Conservation (phyloP, 2,113 vertebrate genomes). For the Poecilia latipinna region DNA sequence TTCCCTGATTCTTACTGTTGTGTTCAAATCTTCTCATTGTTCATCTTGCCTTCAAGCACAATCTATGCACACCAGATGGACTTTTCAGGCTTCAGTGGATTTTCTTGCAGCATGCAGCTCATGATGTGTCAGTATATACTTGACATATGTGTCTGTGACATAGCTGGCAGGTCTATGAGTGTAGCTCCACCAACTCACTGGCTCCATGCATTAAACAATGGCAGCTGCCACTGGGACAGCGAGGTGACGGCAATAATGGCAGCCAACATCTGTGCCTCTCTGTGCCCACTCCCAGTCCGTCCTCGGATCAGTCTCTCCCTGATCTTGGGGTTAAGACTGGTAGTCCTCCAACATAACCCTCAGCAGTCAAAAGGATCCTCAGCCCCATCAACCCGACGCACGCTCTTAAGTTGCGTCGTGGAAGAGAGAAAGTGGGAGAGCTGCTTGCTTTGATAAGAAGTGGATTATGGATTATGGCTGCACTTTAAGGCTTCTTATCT, state of each 20-base stretch:
- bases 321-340: constrained; percentile 26
- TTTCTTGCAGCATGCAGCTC: constrained; percentile 40
- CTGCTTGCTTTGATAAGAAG: constrained; percentile 80
- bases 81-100: constrained; percentile 48
- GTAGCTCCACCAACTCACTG: neutral
- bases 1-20: neutral
- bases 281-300: constrained; percentile 36
- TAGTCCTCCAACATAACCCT: constrained; percentile 2
- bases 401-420: constrained; percentile 31
- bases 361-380: constrained; percentile 71
- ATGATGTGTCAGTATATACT: constrained; percentile 44
- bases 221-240: constrained; percentile 67
- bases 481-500: constrained; percentile 79
- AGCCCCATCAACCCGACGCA: constrained; percentile 43
- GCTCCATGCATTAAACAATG: constrained; percentile 64
- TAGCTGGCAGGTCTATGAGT: constrained; percentile 37
- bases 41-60: constrained; percentile 9
- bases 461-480: constrained; percentile 79
- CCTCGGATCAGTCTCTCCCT: constrained; percentile 41
- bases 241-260: constrained; percentile 68
- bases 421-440: constrained; percentile 48
- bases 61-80: constrained; percentile 10
- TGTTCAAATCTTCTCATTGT: constrained; percentile 18
- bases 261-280: constrained; percentile 74
- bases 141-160: constrained; percentile 69